Conservation (phyloP, 2,888 invertebrate species). For the Vanessa cardui region DNA sequence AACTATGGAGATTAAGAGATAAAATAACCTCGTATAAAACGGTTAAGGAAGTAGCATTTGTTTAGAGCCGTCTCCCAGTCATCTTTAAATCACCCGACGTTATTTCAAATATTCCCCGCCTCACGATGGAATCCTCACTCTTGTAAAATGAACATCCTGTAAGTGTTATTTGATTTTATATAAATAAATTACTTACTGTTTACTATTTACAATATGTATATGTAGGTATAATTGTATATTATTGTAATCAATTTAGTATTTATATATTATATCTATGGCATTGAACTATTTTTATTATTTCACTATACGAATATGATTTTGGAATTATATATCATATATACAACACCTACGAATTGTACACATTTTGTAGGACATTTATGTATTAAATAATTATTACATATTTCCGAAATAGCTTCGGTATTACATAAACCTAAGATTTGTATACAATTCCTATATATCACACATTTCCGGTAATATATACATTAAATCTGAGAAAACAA, state of each 20-base stretch:
- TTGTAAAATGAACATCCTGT: conserved; percentile 19
- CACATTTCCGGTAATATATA: too few relatives aligned
- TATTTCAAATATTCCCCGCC: conserved; percentile 22
- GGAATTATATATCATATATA: too few relatives aligned
- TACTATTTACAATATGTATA: too few relatives aligned
- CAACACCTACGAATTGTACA: too few relatives aligned
- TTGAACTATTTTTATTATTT: too few relatives aligned
- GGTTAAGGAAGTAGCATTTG: conserved; percentile 4
- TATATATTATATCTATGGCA: not conserved
- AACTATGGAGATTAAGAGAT: conserved; percentile 21
- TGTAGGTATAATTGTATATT: not conserved
- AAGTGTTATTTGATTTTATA: not conserved
- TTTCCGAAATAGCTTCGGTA: too few relatives aligned
- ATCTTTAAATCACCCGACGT: conserved; percentile 29
- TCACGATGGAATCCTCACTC: conserved; percentile 24
- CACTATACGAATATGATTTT: too few relatives aligned
- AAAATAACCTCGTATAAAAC: conserved; percentile 18
- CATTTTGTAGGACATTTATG: too few relatives aligned
- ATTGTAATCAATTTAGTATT: not conserved
- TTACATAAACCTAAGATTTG: too few relatives aligned
- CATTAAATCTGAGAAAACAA: too few relatives aligned
- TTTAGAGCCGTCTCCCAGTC: conserved; percentile 21
- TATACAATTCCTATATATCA: too few relatives aligned
- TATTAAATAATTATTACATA: too few relatives aligned
- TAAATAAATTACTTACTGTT: not conserved